Evolutionary conservation across 2,888 invertebrate species (phyloP), one percentile per base, ranked within the genome.

Genomic region (Mythimna pallens): DNA sequence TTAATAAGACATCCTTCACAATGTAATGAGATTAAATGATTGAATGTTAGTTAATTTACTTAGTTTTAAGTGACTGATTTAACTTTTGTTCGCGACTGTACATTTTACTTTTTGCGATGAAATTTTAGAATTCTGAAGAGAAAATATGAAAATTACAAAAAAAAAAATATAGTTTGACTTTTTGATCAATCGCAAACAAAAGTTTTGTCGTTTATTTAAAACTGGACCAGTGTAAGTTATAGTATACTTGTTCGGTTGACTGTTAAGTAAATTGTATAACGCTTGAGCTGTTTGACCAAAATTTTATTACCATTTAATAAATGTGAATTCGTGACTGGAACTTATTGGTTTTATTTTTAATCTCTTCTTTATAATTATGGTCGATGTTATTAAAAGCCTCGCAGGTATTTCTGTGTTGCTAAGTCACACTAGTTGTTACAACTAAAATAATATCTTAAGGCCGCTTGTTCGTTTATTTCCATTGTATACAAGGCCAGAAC

Each of bases 251-350:
- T 76, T 76, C 80, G 71, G 57, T 83, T 83, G 73, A 70, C 43
- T 69, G 54, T 78, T 81, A 78, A 74, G 78, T 83, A 74, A 78
- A 75, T 79, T 84, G 78, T 80, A 66, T 73, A 64, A 76, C 67
- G 81, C 82, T 86, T 87, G 79, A 85, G 86, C 81, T 83, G 85
- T 83, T 76, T 86, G 84, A 90, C 88, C 86, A 90, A 89, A 89
- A 84, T 86, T 82, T 81, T 89, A 87, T 93, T 91, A 90, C 86
- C 82, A 89, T 87, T 82, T 82, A 90, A 92, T 93, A 93, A 93
- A 93, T 89, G 87, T 81, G 62, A 88, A 69, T 88, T 86, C 80
- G 84, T 87, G 84, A 73, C 76, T 77, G 70, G 61, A 72, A 40
- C 63, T 57, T 66, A 50, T 22, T 80, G 67, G 82, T 88, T 89